Percentiles rank a stretch among this genome's conserved stretches.
These are phyloP conservation scores for Felis catus DNA, from an alignment of 2,113 vertebrate genomes.

Conservation along the genomic window F.catus_Fca126_mat1.0 CM031412.1:124808001-124808500, in stretches of 20 bases:
- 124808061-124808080: not conserved
- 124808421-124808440: not conserved
- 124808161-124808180: not conserved
- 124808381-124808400: not conserved
- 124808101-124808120: not conserved
- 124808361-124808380: not conserved
- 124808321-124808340: not conserved
- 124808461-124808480: not conserved
- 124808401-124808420: not conserved
- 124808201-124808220: not conserved
- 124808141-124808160: not conserved
- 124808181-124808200: not conserved
- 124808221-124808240: not conserved
- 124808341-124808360: not conserved
- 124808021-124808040: not conserved
- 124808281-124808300: not conserved
- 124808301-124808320: not conserved
- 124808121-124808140: not conserved
- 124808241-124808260: not conserved
- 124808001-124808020: not conserved
- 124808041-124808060: not conserved
- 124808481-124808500: not conserved
- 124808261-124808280: not conserved
- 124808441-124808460: not conserved
- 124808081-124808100: not conserved